Base-by-base conservation (phyloP, 2,797 vertebrate species). In the Chrysocyon brachyurus region DNA sequence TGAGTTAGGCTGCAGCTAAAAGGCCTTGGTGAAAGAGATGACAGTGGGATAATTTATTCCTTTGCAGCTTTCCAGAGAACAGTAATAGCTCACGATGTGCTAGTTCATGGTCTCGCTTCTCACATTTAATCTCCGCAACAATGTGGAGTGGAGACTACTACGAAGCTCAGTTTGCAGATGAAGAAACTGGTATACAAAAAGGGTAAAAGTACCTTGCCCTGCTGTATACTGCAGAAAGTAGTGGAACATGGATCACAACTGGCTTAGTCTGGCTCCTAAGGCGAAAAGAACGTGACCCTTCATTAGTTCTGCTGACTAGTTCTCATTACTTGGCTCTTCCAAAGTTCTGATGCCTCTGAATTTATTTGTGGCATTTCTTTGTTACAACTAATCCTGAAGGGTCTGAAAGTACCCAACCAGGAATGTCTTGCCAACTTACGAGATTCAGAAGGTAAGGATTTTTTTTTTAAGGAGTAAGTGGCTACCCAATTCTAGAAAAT, bases 351-450 rank as follows among this genome's bases (percentile, higher is more conserved):
- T 70, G 19, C 16, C 52, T 83, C 49, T 86, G 85, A 49, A 5
- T 84, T 84, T 46, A 86, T 54, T 49, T 52, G 28, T 96, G 73
- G 40, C 64, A 28, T 95, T 87, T 95, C 49, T 94, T 93, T 94
- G 89, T 91, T 84, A n/a, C 21, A 68, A 94, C 40, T 75, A 68
- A 79, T 24, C 31, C 31, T 66, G 6, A 61, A 82, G 19, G n/a
- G 59, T 72, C 40, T 28, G 64, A 15, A 93, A 10, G 52, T 77
- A 54, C 36, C 36, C 46, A 90, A 2, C 83, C 49, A 87, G 70
- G 16, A 73, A 49, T 96, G 33, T 73, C 12, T 54, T 81, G 83
- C 24, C 75, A 75, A 56, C 10, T 66, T 82, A 68, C 0, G 33
- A 85, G 77, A 61, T 93, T 95, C 54, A 21, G n/a, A 96, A 93